phyloP scores from a whole-genome alignment of 2,888 invertebrate species.

The Lasioglossum zephyrum region DNA sequence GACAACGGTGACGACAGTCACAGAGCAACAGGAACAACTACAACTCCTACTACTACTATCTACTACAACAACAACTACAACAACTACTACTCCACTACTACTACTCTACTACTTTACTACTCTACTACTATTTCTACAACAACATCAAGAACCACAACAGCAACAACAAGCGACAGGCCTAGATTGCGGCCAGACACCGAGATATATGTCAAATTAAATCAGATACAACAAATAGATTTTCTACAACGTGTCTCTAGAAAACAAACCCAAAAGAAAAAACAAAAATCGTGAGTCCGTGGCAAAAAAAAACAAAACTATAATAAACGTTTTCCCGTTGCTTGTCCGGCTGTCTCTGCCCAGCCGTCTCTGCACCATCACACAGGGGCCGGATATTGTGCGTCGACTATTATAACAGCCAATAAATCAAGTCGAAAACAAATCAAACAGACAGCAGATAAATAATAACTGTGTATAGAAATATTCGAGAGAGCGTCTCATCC shows the following conservation, averaged over 20 bases:
- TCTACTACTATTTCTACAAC: slow-evolving; percentile 51
- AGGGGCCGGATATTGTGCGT: slow-evolving; percentile 15
- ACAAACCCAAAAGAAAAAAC: neutral
- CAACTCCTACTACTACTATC: neutral
- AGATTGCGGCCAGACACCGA: slow-evolving; percentile 11
- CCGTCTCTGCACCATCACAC: slow-evolving; percentile 53
- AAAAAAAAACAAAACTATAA: neutral
- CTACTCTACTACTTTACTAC: slow-evolving; percentile 46
- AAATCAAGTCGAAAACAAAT: neutral
- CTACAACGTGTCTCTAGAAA: slow-evolving; percentile 25
- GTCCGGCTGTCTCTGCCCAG: slow-evolving; percentile 51
- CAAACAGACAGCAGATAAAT: slow-evolving; percentile 3
- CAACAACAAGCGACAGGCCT: slow-evolving; percentile 70
- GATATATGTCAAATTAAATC: slow-evolving; percentile 19
- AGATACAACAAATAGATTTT: slow-evolving; percentile 4
- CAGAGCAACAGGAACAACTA: neutral
- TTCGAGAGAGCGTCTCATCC: slow-evolving; percentile 32
- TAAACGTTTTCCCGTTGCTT: slow-evolving; percentile 41
- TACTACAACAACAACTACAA: neutral
- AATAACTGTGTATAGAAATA: neutral
- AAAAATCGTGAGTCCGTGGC: slow-evolving; percentile 23
- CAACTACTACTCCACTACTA: neutral
- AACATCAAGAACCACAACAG: slow-evolving; percentile 69
- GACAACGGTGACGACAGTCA: slow-evolving; percentile 59
- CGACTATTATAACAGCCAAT: neutral